These are phyloP conservation scores for Umimayanthus kanabou DNA, from an alignment of 92 coral and sea anemone species.

Conservation along the genomic window DNA sequence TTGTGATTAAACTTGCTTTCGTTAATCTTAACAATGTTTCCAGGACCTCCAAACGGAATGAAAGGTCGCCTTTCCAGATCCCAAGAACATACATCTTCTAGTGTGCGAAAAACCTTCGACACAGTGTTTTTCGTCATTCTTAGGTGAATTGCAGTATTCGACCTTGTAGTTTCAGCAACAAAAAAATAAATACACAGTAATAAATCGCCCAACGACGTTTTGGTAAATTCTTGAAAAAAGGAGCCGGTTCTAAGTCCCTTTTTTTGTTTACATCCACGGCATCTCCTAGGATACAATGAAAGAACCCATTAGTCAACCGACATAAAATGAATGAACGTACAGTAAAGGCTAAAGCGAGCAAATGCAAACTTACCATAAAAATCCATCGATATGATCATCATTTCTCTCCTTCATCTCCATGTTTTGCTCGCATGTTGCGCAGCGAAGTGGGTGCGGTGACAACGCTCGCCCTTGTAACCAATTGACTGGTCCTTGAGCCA, in stretches of 20 bases:
- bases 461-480: conserved; percentile 39
- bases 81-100: too few relatives aligned
- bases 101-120: too few relatives aligned
- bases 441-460: conserved; percentile 38
- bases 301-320: neutral
- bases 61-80: too few relatives aligned
- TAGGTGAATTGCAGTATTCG: neutral
- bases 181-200: conserved; percentile 4
- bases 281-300: conserved; percentile 26
- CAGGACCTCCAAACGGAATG: too few relatives aligned
- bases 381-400: conserved; percentile 34
- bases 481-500: conserved; percentile 37
- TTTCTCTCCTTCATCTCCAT: conserved; percentile 37
- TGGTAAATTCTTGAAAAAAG: neutral
- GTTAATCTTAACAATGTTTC: too few relatives aligned
- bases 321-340: too few relatives aligned
- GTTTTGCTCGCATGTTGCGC: conserved; percentile 31
- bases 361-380: conserved; percentile 34
- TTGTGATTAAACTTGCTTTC: too few relatives aligned
- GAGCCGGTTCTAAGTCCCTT: too few relatives aligned
- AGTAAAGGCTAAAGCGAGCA: neutral
- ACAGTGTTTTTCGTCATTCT: neutral
- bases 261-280: conserved; percentile 13
- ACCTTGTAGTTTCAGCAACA: neutral
- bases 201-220: neutral